These are phyloP conservation scores for Brachypalpus laphriformis DNA, from an alignment of 2,888 invertebrate species.

Conservation along the genomic window DNA sequence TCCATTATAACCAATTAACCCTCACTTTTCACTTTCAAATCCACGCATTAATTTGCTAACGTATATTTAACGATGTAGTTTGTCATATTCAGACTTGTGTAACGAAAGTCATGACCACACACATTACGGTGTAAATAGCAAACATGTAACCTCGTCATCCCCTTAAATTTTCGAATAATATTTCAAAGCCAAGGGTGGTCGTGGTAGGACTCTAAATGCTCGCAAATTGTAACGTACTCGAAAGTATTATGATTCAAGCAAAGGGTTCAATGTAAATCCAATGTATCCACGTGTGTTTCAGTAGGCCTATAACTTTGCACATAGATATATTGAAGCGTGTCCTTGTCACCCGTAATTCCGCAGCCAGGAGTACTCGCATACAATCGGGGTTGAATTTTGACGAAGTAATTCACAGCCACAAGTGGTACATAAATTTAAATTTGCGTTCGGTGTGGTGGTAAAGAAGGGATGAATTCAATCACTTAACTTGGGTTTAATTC, in stretches of 20 bases:
- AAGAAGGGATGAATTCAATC: conserved; percentile 49
- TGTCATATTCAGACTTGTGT: conserved; percentile 42
- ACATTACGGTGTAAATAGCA: conserved; percentile 49
- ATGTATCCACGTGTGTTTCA: conserved; percentile 47
- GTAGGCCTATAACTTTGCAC: conserved; percentile 17
- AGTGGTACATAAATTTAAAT: conserved; percentile 72
- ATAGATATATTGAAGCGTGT: conserved; percentile 28
- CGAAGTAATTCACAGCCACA: conserved; percentile 70
- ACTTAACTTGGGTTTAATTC: conserved; percentile 52
- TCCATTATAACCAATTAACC: conserved; percentile 2
- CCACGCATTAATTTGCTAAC: conserved; percentile 43
- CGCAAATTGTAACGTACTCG: conserved; percentile 32
- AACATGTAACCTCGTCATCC: conserved; percentile 62
- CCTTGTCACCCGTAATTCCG: conserved; percentile 43
- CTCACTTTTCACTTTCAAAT: conserved; percentile 34
- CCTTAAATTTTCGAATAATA: conserved; percentile 35
- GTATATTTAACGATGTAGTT: conserved; percentile 44
- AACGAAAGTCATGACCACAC: conserved; percentile 46
- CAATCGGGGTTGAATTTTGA: conserved; percentile 57
- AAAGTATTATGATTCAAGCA: conserved; percentile 42
- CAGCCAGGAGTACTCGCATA: conserved; percentile 5
- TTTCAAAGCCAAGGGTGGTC: conserved; percentile 56
- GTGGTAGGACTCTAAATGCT: conserved; percentile 50
- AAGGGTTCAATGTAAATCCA: conserved; percentile 51
- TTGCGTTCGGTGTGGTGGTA: conserved; percentile 27